Evolutionary conservation across 1,140 invertebrate species (phyloP).

Genomic region (Odontomachus brunneus): DNA sequence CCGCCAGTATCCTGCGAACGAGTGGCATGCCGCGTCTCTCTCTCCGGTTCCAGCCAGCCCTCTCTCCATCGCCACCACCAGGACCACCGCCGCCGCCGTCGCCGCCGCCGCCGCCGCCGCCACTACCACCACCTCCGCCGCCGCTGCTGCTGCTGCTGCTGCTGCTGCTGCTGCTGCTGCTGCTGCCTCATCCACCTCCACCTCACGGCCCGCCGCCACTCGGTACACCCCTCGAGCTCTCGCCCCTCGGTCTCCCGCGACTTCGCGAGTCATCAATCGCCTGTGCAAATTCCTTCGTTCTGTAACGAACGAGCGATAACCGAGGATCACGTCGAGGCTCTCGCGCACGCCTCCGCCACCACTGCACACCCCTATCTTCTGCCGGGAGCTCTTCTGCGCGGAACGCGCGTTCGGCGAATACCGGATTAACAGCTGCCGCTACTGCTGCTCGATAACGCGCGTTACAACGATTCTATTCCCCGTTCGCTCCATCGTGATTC

Average conservation of each 20-base stretch:
- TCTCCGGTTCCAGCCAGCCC: conserved; percentile 33
- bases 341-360: too few species aligned
- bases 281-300: conserved; percentile 42
- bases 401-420: not conserved
- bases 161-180: not conserved
- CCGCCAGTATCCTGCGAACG: conserved; percentile 72
- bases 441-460: too few species aligned
- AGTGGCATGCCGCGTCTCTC: conserved; percentile 61
- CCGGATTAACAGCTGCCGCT: too few species aligned
- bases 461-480: conserved; percentile 40
- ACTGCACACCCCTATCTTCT: too few species aligned
- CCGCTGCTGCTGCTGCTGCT: not conserved
- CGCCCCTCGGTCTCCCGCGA: not conserved
- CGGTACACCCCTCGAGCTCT: not conserved
- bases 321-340: not conserved
- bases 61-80: conserved; percentile 30
- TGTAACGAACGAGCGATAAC: not conserved
- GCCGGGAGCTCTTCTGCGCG: not conserved
- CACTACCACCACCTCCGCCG: not conserved
- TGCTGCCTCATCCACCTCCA: conserved; percentile 7
- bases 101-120: not conserved
- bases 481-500: conserved; percentile 23
- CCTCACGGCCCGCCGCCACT: too few species aligned
- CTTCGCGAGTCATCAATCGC: conserved; percentile 63
- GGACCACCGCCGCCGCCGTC: not conserved